These are phyloP conservation scores for Myrmecobius fasciatus DNA, from an alignment of 2,113 vertebrate genomes.

Conservation along the genomic window DNA sequence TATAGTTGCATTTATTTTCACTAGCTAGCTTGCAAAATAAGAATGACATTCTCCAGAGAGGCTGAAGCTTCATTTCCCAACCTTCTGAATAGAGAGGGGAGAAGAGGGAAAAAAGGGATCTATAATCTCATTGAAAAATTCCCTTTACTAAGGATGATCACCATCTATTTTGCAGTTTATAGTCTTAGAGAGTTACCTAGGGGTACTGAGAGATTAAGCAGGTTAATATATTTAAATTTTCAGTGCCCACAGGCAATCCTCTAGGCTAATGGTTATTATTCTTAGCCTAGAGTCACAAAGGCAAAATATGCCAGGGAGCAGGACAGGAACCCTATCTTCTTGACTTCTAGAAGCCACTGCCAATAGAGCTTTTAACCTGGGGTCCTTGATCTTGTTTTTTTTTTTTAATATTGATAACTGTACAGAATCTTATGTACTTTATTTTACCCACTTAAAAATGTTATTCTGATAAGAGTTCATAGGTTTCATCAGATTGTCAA, in stretches of 20 bases:
- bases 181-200: not conserved
- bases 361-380: not conserved
- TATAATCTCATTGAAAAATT: not conserved
- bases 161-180: not conserved
- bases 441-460: not conserved
- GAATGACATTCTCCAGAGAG: not conserved
- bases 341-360: not conserved
- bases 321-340: not conserved
- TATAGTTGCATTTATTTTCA: not conserved
- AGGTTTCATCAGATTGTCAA: not conserved
- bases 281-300: not conserved
- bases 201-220: not conserved
- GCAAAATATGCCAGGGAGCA: not conserved
- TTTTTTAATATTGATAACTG: not conserved
- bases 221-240: not conserved
- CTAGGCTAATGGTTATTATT: not conserved
- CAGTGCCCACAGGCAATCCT: not conserved
- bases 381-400: not conserved
- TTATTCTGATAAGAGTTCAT: not conserved
- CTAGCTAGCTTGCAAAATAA: not conserved
- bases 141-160: not conserved
- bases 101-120: not conserved
- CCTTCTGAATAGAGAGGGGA: not conserved
- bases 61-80: not conserved
- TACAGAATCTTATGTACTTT: not conserved